phyloP scores from a whole-genome alignment of 2,888 invertebrate genomes.

The Megamerina dolium region DNA sequence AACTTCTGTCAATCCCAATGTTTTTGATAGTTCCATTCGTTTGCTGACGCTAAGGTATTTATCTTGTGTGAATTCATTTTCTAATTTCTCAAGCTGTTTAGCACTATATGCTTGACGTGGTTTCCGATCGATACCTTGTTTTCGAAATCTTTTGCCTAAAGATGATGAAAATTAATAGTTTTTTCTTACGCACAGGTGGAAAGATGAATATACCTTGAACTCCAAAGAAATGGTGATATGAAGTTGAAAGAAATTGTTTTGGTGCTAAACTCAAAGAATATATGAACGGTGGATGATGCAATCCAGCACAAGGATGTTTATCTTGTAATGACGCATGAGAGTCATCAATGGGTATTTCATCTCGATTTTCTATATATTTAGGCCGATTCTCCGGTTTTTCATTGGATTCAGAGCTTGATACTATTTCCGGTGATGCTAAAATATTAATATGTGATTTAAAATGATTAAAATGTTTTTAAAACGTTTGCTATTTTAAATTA shows the following conservation, averaged over 20 bases:
- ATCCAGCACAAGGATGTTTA: constrained; percentile 16
- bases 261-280: constrained; percentile 38
- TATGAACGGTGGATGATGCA: constrained; percentile 24
- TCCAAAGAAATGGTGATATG: constrained; percentile 51
- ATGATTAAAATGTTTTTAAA: no score
- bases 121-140: constrained; percentile 72
- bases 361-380: no score
- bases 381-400: no score
- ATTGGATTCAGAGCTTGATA: no score
- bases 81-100: constrained; percentile 92
- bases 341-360: no score
- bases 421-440: no score
- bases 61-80: constrained; percentile 98
- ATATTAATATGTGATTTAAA: no score
- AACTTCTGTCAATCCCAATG: constrained; percentile 83
- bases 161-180: constrained; percentile 67
- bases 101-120: constrained; percentile 98
- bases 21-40: constrained; percentile 87
- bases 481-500: no score
- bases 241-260: constrained; percentile 47
- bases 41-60: constrained; percentile 97
- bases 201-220: constrained; percentile 54
- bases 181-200: not conserved
- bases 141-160: constrained; percentile 70
- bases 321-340: constrained; percentile 21